Base-by-base conservation (phyloP, 2,113 vertebrate species). In the Callipepla californica region DNA sequence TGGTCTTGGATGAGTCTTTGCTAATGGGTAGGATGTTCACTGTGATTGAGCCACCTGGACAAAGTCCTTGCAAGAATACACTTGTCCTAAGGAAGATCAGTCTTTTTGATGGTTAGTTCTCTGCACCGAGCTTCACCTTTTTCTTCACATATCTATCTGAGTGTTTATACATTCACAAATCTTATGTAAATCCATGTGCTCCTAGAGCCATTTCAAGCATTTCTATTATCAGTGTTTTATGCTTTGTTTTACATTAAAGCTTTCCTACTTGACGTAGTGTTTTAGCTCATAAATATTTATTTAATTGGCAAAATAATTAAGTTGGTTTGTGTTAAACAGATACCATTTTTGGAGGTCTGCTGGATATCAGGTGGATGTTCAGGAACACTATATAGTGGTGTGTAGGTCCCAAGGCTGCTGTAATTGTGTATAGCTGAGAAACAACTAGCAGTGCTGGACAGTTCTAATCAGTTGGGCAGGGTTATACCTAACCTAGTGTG, bases 181-280 rank as follows among this genome's bases (percentile, higher is more conserved):
- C 61, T 89, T 74, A 6, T 1, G 44, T 80, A 94, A 94, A 93
- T 80, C 38, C 8, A 2, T 62, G 48, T 13, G 69, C 15, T 89
- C 42, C 65, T 80, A 74, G 67, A 79, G n/a, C n/a, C 62, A 91
- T 87, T 91, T 63, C 91, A 92, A 86, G 72, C 59, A 28, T 92
- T 91, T 91, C 50, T 15, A 6, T 87, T 85, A 55, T 92, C 91
- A 63, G 63, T 70, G 81, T 91, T 92, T 87, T 82, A 59, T 85
- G 81, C 66, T 87, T 93, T 92, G 75, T 85, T 93, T 95, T 95
- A 80, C 59, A 26, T 87, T 51, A 66, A 70, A 55, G n/a, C 63
- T 87, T 87, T 94, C 75, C 72, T 91, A 51, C 45, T 89, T 82
- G 58, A 28, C 53, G 48, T 62, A 30, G 48, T 74, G 42, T 32